Base-by-base conservation (phyloP, 2,113 vertebrate species). In the Phodopus roborovskii region DNA sequence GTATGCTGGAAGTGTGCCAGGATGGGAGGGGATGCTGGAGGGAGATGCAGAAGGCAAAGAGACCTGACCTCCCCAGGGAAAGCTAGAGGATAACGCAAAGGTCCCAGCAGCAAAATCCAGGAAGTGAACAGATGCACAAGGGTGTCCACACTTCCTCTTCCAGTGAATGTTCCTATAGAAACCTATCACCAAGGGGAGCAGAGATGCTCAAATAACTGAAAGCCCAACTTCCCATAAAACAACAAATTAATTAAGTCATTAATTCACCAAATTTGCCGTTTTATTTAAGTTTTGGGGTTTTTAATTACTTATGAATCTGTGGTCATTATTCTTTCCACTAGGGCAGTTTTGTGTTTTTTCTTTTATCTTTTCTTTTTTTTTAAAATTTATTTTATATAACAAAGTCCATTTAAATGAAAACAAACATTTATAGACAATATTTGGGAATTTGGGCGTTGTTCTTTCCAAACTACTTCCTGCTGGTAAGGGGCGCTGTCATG, bases 21-120 rank as follows among this genome's bases (percentile, higher is more conserved):
- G 45, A 50, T 12, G 2, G 1, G 2, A 42, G 19, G 42, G 26
- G 45, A 28, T 2, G 5, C 10, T 0, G 0, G 88, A 62, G 53
- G 24, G 19, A 71, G 13, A 56, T 0, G 11, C 30, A 71, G 36
- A 0, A 28, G 45, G 26, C 7, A 0, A n/a, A n/a, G 45, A 48
- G 22, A 56, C 9, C 3, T 42, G 74, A 8, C 4, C 30, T 68
- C 58, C 6, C 70, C 75, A 77, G 11, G 64, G 30, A 19, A 33
- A 48, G n/a, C 30, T 1, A 30, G 7, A n/a, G 42, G 17, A 58
- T 24, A 26, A 24, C 36, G 92, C 81, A 6, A 12, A 8, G 36
- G 9, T 30, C 36, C 45, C 48, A 9, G 71, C 28, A 58, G 7
- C n/a, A 50, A 12, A 60, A 36, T 5, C 74, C 50, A 74, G 22